Evolutionary conservation across 2,113 vertebrate species (phyloP).

Genomic region (Megaleporinus macrocephalus): DNA sequence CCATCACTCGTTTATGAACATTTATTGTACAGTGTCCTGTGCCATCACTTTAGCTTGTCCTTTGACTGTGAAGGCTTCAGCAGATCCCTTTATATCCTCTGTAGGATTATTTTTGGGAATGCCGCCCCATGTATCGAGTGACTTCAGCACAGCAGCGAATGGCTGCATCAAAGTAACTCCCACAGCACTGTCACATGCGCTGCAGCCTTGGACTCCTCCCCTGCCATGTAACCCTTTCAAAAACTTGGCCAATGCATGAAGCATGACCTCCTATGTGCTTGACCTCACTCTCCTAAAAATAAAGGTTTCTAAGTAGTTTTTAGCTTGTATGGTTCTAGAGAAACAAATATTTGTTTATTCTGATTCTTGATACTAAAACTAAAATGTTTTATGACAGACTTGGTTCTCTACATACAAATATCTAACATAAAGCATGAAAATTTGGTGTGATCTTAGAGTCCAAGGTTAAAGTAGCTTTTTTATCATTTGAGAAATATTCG

Average conservation of each 20-base stretch:
- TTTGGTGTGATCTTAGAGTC: too few relatives aligned
- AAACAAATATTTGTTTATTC: too few relatives aligned
- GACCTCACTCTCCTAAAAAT: conserved; percentile 19
- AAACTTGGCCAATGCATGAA: conserved; percentile 30
- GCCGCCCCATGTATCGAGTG: conserved; percentile 66
- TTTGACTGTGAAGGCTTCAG: conserved; percentile 47
- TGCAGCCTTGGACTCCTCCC: conserved; percentile 44
- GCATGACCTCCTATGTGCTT: background rate
- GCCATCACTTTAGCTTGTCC: conserved; percentile 8
- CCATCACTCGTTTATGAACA: background rate
- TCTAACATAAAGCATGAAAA: too few relatives aligned
- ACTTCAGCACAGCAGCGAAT: conserved; percentile 70
- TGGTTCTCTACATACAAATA: too few relatives aligned
- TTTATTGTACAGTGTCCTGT: background rate
- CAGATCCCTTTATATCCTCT: conserved; percentile 73
- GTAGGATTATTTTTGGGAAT: conserved; percentile 75
- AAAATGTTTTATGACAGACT: too few relatives aligned
- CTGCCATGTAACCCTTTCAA: conserved; percentile 56
- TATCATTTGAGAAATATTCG: too few relatives aligned
- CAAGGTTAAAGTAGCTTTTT: too few relatives aligned
- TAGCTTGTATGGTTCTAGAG: too few relatives aligned
- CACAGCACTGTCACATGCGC: conserved; percentile 62
- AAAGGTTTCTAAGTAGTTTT: too few relatives aligned
- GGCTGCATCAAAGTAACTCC: conserved; percentile 60
- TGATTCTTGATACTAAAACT: too few relatives aligned